phyloP scores from a whole-genome alignment of 2,113 vertebrate genomes.

The Sinocyclocheilus rhinocerous region DNA sequence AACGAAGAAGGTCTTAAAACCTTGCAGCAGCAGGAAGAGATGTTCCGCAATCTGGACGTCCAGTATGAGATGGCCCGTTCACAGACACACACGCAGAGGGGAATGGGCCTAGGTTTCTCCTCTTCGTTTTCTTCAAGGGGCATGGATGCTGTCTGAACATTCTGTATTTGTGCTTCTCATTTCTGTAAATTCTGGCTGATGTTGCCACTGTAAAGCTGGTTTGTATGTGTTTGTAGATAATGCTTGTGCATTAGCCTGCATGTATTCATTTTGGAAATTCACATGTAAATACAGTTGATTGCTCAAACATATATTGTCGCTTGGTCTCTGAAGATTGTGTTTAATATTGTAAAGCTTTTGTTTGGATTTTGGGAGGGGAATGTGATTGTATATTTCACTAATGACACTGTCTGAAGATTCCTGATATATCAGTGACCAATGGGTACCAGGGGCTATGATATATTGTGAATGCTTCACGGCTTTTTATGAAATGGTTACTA shows the following conservation, averaged over 20 bases:
- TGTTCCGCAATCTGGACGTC: conserved; percentile 95
- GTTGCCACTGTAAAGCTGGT: conserved; percentile 76
- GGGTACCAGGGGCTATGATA: neutral
- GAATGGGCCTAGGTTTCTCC: conserved; percentile 98
- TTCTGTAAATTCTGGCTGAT: conserved; percentile 55
- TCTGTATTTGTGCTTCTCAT: conserved; percentile 36
- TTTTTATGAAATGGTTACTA: neutral
- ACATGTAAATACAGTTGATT: conserved; percentile 87
- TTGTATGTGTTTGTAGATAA: conserved; percentile 84
- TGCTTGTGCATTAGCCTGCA: conserved; percentile 90
- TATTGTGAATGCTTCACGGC: neutral
- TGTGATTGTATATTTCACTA: conserved; percentile 65
- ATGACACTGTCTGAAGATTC: conserved; percentile 73
- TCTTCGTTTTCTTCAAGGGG: conserved; percentile 94
- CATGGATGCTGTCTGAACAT: conserved; percentile 90
- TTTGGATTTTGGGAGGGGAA: conserved; percentile 57
- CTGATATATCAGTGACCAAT: neutral
- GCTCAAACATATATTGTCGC: conserved; percentile 85
- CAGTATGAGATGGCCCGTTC: conserved; percentile 98
- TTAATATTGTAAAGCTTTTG: conserved; percentile 53
- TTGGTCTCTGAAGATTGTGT: conserved; percentile 65
- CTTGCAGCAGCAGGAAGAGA: conserved; percentile 96
- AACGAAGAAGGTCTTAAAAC: conserved; percentile 93
- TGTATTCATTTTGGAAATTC: conserved; percentile 78
- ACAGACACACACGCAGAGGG: conserved; percentile 96